Base-by-base conservation (phyloP, 2,888 invertebrate species). In the Coleophora flavipennella region DNA sequence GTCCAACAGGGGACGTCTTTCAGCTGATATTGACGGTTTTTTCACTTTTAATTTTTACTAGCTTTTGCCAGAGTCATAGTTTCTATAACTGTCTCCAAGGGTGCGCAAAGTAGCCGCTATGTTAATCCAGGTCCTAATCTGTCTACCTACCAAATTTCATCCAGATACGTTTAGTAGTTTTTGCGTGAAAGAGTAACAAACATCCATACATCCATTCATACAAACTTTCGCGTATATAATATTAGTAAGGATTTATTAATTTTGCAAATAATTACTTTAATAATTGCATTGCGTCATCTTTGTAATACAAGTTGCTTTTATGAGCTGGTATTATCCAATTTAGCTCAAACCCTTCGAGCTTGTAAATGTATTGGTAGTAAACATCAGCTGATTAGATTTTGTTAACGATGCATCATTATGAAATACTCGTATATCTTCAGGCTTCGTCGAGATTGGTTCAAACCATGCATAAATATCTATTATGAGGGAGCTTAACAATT, bases 401-500 rank as follows among this genome's bases (percentile, higher is more conserved):
- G 55, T 60, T 68, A 64, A 61, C 67, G 67, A 67, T 72, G 65
- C 66, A 67, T 61, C 61, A 48, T 55, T 54, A 60, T 60, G 55
- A 59, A 61, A 64, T 65, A 59, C 52, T 58, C 47, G 48, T 48
- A 53, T 49, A 54, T 52, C 56, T 53, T 55, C 54, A 57, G 53
- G 60, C 67, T 70, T 70, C 63, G 59, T 62, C 62, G 57, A 72
- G 72, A 83, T 83, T 83, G 80, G 62, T 62, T 78, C 61, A 74
- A 57, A 48, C 72, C 72, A 72, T 64, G 79, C 84, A 81, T 81
- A 80, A 83, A 84, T 81, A 83, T 81, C 83, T 81, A 81, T 83
- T 75, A 84, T 59, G 66, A 65, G 59, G 61, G 63, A 70, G 75
- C 76, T 80, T 80, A 77, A 81, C 79, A 20, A 80, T 81, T 84